Evolutionary conservation across 2,797 vertebrate genomes (phyloP), one percentile per base, ranked within the genome.

Genomic region (Limosa lapponica): DNA sequence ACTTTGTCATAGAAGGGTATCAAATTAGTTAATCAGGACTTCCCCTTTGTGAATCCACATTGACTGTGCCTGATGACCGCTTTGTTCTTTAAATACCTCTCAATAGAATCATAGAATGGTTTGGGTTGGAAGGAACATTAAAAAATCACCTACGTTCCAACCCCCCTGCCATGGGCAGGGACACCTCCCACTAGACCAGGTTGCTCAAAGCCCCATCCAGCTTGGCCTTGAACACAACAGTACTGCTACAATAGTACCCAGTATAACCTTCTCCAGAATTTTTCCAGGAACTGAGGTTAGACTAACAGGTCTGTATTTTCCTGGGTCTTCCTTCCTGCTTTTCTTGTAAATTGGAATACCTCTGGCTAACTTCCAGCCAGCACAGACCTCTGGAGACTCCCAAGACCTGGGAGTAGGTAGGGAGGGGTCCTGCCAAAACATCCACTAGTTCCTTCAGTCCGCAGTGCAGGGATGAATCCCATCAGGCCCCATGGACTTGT

Each of bases 341-440:
- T 74, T 52, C 39, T 44, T 39, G 39, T 22, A 55, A 24, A 46
- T 0, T 13, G 8, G 14, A 77, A 7, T 22, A 71, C 28, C 24
- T 4, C 1, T 36, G 22, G 16, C 30, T 11, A 11, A 16, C 65
- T 62, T 70, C 30, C 20, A 24, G 28, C 5, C 34, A 54, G 39
- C 28, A 64, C 8, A 9, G 34, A 71, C 30, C 18, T 69, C n/a
- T 37, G 9, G 13, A 41, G 32, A 43, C 14, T 37, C 48, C 37
- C 22, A 23, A 49, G 16, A 28, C n/a, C 23, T 54, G 52, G 41
- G 65, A n/a, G 34, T 5, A 20, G 30, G 48, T 0, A 1, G 0
- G 78, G 37, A 59, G 8, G 17, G 25, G 9, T 78, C 46, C 55
- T 78, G 17, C 6, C 10, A 4, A 30, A 58, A 65, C 18, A 91